These are phyloP conservation scores for Lycopodina hypogea DNA, from an alignment of 37 sponge, comb jelly and placozoan genomes.

Conservation along the genomic window DNA sequence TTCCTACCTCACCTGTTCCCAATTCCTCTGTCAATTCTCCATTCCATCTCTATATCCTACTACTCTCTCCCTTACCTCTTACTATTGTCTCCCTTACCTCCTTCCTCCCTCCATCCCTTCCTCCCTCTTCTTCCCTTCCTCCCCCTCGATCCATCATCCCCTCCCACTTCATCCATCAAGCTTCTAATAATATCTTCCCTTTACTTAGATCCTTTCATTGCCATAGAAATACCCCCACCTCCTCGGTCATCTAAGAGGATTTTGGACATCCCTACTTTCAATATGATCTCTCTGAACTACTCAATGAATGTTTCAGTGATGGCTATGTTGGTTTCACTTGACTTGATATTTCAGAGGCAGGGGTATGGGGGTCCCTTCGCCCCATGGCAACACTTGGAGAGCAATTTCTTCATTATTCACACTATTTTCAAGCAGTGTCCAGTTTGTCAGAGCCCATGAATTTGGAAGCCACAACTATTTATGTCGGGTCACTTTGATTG, in stretches of 20 bases:
- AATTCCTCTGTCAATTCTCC: no score
- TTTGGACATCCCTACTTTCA: conserved; percentile 16
- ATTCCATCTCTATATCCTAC: no score
- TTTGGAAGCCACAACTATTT: conserved; percentile 4
- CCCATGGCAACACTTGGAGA: background rate
- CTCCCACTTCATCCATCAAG: background rate
- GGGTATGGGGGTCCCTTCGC: no score
- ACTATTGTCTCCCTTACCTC: no score
- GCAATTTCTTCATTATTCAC: background rate
- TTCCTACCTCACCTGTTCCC: no score
- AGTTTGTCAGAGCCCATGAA: background rate
- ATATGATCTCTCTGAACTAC: conserved; percentile 14
- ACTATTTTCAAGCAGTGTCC: background rate
- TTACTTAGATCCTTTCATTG: no score
- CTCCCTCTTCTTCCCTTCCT: no score
- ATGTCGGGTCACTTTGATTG: background rate
- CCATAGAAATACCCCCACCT: no score
- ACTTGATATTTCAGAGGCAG: background rate
- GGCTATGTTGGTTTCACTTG: background rate
- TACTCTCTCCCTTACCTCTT: no score
- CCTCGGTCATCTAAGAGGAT: background rate
- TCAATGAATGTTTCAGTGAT: background rate
- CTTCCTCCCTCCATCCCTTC: no score
- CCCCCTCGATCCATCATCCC: background rate
- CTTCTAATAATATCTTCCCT: background rate